phyloP scores from a whole-genome alignment of 2,888 invertebrate genomes.

The Heliconius aoede region DNA sequence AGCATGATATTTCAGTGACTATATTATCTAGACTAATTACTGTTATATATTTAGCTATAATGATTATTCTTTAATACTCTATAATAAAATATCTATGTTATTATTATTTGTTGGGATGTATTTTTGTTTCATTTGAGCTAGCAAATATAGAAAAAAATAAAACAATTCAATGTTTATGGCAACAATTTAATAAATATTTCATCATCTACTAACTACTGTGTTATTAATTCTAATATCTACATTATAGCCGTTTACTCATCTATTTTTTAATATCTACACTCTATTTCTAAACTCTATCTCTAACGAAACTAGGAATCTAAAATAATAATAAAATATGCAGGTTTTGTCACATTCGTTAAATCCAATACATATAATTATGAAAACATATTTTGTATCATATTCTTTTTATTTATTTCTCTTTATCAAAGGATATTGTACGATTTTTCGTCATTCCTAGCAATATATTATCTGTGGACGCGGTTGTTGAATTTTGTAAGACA shows the following conservation, averaged over 20 bases:
- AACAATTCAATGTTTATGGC: conserved; percentile 57
- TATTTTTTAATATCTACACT: conserved; percentile 33
- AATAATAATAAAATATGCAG: conserved; percentile 21
- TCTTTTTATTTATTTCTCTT: conserved; percentile 54
- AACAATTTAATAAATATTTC: conserved; percentile 49
- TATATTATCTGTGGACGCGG: conserved; percentile 80
- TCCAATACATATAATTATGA: not conserved
- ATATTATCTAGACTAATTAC: not conserved
- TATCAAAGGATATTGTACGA: conserved; percentile 67
- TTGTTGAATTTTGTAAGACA: conserved; percentile 72
- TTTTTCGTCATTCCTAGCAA: conserved; percentile 76
- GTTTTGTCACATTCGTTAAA: conserved; percentile 7
- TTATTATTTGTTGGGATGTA: not conserved
- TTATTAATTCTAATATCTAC: conserved; percentile 40
- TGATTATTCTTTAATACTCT: too few species aligned
- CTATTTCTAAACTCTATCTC: conserved; percentile 26
- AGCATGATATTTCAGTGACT: conserved; percentile 2
- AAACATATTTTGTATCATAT: not conserved
- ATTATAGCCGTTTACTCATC: conserved; percentile 33
- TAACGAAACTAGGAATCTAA: conserved; percentile 24
- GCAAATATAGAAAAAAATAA: conserved; percentile 38
- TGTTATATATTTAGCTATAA: not conserved
- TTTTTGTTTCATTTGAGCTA: not conserved
- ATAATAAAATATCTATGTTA: not conserved
- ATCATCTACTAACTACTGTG: conserved; percentile 40